Percentiles rank a stretch among this genome's conserved stretches.
phyloP scores from a whole-genome alignment of 2,797 vertebrate species.

The Rachycentron canadum region DNA sequence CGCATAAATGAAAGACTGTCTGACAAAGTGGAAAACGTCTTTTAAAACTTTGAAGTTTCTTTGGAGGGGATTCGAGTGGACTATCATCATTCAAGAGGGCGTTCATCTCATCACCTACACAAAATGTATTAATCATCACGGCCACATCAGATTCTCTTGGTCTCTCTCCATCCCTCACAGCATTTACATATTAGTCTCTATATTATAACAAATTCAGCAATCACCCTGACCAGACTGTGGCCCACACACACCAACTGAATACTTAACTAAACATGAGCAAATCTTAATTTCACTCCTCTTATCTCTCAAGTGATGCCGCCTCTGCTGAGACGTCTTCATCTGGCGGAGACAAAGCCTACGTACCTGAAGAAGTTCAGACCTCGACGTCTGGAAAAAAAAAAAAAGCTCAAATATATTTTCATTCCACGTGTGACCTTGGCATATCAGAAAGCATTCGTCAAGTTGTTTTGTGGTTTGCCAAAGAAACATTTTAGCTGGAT shows the following conservation, averaged over 20 bases:
- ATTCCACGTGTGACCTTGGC: slow-evolving; percentile 7
- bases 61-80: slow-evolving; percentile 1
- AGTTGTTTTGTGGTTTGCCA: slow-evolving; percentile 20
- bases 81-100: slow-evolving; percentile 16
- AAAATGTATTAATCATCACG: slow-evolving; percentile 29
- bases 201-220: slow-evolving; percentile 18
- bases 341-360: not conserved
- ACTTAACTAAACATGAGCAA: slow-evolving; percentile 6
- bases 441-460: not conserved
- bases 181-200: slow-evolving; percentile 26
- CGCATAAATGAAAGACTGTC: not conserved
- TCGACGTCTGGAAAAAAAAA: not conserved
- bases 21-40: not conserved
- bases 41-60: not conserved
- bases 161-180: slow-evolving; percentile 8
- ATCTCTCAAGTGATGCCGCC: slow-evolving; percentile 15
- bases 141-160: slow-evolving; percentile 13
- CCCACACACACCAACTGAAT: slow-evolving; percentile 26
- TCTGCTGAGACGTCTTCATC: slow-evolving; percentile 23
- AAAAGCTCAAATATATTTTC: slow-evolving; percentile 38
- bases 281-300: slow-evolving; percentile 22
- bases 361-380: slow-evolving; percentile 25
- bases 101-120: slow-evolving; percentile 42
- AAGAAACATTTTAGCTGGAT: slow-evolving; percentile 27
- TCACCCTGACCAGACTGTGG: slow-evolving; percentile 35